Evolutionary conservation across 2,113 vertebrate species (phyloP).

Genomic region (Coryphaenoides rupestris): DNA sequence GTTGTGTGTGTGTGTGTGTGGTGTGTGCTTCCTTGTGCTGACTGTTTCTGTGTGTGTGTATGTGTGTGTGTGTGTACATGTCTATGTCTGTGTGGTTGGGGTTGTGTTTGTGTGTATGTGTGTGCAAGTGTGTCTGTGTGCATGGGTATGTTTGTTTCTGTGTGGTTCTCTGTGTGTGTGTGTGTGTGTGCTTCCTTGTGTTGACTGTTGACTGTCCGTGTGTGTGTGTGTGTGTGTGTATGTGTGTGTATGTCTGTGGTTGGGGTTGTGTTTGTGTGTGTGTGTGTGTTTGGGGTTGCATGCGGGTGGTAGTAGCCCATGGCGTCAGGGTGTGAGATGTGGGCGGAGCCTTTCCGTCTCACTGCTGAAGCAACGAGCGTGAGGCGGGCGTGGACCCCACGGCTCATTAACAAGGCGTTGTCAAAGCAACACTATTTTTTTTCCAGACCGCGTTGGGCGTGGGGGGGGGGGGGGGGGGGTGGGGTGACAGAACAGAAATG

Average conservation of each 20-base stretch:
- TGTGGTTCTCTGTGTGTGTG: no score
- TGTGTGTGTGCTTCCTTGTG: no score
- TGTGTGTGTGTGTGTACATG: neutral
- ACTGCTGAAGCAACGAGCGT: constrained; percentile 4
- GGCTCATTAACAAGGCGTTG: constrained; percentile 28
- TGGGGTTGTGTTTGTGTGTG: neutral
- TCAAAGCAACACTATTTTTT: constrained; percentile 26
- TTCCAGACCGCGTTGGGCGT: constrained; percentile 26
- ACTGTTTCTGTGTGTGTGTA: constrained; percentile 14
- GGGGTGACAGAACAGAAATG: no score
- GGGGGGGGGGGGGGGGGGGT: no score
- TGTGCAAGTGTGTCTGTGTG: no score
- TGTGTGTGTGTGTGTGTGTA: constrained; percentile 4
- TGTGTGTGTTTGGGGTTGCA: neutral
- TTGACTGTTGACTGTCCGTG: no score
- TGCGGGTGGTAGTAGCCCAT: no score
- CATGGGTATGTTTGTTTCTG: no score
- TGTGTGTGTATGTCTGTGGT: neutral
- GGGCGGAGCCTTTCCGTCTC: neutral
- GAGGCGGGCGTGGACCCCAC: constrained; percentile 8
- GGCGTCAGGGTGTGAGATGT: neutral
- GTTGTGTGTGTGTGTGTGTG: constrained; percentile 5
- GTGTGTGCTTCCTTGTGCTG: no score
- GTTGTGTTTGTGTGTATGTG: neutral
- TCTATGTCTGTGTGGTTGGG: neutral